Conservation (phyloP, 2,797 vertebrate species). For the Myiotriccus ornatus region DNA sequence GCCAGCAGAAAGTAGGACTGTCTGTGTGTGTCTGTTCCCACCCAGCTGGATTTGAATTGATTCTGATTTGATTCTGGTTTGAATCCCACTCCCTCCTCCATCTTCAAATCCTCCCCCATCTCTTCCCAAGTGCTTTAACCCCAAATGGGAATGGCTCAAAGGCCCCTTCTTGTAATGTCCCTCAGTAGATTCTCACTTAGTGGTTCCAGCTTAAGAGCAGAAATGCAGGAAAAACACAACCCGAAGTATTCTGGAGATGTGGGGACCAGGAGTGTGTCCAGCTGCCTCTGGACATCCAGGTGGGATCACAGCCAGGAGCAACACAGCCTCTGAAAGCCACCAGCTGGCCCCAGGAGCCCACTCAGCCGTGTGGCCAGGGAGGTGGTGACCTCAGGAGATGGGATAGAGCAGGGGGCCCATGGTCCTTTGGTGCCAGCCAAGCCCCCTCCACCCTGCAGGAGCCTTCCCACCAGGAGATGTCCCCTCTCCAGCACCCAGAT, state of each 20-base stretch:
- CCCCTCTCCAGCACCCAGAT: background rate
- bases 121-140: background rate
- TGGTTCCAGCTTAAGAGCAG: background rate
- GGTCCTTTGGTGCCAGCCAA: background rate
- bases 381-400: background rate
- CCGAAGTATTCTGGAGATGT: background rate
- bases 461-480: background rate
- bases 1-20: background rate
- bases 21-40: background rate
- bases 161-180: background rate
- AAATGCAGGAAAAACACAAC: background rate
- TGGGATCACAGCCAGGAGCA: background rate
- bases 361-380: background rate
- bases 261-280: too few species aligned
- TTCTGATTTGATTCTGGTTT: background rate
- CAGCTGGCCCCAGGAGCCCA: background rate
- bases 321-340: background rate
- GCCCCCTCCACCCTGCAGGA: background rate
- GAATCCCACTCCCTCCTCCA: background rate
- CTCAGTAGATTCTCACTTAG: background rate
- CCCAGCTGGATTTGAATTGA: background rate
- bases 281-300: background rate
- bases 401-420: background rate
- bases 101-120: background rate
- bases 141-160: rapidly evolving